phyloP scores from a whole-genome alignment of 2,888 invertebrate genomes.

The Luffia ferchaultella region DNA sequence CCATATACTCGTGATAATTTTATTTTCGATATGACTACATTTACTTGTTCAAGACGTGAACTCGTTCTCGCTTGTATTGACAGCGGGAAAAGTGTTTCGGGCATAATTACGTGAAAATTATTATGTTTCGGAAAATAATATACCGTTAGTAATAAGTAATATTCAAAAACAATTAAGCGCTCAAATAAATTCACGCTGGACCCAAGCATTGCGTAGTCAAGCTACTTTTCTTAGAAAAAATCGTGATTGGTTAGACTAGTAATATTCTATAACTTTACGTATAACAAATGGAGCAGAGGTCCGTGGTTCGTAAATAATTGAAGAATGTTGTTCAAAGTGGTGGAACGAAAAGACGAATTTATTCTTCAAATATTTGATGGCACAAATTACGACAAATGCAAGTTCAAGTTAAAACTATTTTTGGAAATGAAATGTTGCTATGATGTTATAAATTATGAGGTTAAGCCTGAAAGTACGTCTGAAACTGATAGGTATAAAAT shows the following conservation, averaged over 20 bases:
- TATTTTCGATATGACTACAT: constrained; percentile 5
- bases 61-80: constrained; percentile 6
- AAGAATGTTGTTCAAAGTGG: too few species aligned
- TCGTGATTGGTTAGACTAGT: constrained; percentile 9
- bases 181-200: constrained; percentile 10
- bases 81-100: constrained; percentile 5
- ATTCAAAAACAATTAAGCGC: constrained; percentile 10
- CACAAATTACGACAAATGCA: too few species aligned
- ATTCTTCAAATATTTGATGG: too few species aligned
- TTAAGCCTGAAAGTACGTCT: too few species aligned
- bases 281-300: too few species aligned
- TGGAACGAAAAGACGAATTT: too few species aligned
- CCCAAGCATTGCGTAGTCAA: constrained; percentile 5
- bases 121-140: constrained; percentile 8
- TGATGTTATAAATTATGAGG: too few species aligned
- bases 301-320: too few species aligned
- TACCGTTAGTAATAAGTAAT: constrained; percentile 10
- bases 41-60: constrained; percentile 5
- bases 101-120: constrained; percentile 4
- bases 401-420: too few species aligned
- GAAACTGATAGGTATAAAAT: too few species aligned
- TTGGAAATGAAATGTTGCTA: too few species aligned
- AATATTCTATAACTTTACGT: constrained; percentile 8
- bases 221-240: constrained; percentile 9
- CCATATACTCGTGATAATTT: too few species aligned